Evolutionary conservation across 2,113 vertebrate genomes (phyloP).

Genomic region (Bujurquina vittata): DNA sequence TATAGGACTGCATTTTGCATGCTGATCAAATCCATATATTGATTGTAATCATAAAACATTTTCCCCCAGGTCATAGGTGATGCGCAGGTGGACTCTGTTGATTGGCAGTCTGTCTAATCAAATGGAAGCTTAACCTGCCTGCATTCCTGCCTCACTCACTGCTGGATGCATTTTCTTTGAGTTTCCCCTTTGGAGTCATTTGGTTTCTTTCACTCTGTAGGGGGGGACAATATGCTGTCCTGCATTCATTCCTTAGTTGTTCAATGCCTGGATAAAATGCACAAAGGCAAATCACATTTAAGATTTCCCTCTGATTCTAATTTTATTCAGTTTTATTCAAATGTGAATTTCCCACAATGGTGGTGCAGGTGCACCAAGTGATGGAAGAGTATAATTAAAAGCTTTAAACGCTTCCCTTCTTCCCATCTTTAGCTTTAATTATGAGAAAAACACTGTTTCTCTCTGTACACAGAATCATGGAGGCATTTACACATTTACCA

Average conservation of each 20-base stretch:
- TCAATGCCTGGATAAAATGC: not conserved
- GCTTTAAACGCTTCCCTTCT: not conserved
- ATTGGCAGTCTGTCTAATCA: not conserved
- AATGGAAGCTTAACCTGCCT: not conserved
- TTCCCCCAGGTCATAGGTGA: not conserved
- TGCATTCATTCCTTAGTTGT: not conserved
- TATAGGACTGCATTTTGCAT: not conserved
- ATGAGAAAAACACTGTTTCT: not conserved
- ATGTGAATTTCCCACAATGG: not conserved
- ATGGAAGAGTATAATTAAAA: not conserved
- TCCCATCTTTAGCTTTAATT: not conserved
- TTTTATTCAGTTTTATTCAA: not conserved
- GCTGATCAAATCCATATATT: not conserved
- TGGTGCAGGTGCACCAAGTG: not conserved
- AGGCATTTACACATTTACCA: not conserved
- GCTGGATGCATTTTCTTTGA: not conserved
- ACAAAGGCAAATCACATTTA: not conserved
- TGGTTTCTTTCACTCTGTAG: not conserved
- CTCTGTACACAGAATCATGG: not conserved
- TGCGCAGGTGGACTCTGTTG: not conserved
- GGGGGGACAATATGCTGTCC: not conserved
- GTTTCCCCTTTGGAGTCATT: not conserved
- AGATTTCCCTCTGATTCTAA: not conserved
- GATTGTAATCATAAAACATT: not conserved
- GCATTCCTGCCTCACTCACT: not conserved